Base-by-base conservation (phyloP, 2,888 invertebrate genomes). In the Epicampocera succincta region DNA sequence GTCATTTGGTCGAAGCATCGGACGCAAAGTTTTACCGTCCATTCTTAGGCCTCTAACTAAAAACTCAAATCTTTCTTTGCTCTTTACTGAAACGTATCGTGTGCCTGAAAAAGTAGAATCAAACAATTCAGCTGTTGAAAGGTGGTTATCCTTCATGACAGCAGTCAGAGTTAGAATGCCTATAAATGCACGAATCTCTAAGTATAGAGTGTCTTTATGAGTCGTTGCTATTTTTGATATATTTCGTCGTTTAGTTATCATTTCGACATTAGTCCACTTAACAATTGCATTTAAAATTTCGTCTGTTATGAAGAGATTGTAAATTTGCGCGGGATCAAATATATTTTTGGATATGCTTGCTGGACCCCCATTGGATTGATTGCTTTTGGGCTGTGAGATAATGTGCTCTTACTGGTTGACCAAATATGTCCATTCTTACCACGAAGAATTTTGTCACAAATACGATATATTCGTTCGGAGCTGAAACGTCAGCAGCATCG, bases 21-120 rank as follows among this genome's bases (percentile, higher is more conserved):
- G 38, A 13, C 69, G 40, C 42, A 69, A 56, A 4, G 44, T 29
- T 56, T 56, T 40, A 54, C 54, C 68, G 54, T 68, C 69, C 69
- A 69, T 56, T 54, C 69, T 69, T 40, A 69, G 40, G 40, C 40
- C 11, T 69, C 38, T 33, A 33, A 4, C 17, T n/a, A 29, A 29
- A 29, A 54, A 54, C n/a, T 54, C 54, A 54, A 33, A 54, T 11
- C 13, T 52, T 52, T 52, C 25, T 21, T 25, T 21, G 52, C 25
- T 52, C 52, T 25, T 52, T 12, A 25, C 25, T 52, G 52, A 21
- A 21, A 52, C 13, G 13, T 21, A 52, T 52, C 25, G 25, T 25
- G 25, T 52, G 25, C n/a, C 58, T 15, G 19, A 40, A 13, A 19
- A 40, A 12, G 40, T 19, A 40, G 17, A 13, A 40, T 58, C 19